Percentiles rank a stretch among this genome's conserved stretches.
phyloP scores from a whole-genome alignment of 2,113 vertebrate species.

The Malurus melanocephalus region DNA sequence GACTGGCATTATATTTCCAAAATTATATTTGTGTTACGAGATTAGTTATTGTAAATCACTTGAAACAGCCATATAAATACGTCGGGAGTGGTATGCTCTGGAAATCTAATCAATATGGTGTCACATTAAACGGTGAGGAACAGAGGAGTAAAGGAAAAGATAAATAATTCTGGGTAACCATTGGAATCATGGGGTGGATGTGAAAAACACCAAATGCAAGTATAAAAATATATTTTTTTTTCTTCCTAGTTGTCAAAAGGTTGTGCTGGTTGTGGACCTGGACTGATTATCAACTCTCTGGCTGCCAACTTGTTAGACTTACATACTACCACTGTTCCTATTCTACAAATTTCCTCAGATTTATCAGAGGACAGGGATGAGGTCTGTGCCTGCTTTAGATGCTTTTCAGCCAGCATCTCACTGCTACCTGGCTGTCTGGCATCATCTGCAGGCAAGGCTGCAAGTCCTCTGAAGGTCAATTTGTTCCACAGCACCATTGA shows the following conservation, averaged over 20 bases:
- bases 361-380: background rate
- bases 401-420: background rate
- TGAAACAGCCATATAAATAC: constrained; percentile 35
- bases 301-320: background rate
- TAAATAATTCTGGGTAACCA: constrained; percentile 10
- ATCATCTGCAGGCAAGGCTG: accelerated
- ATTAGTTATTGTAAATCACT: constrained; percentile 40
- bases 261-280: background rate
- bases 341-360: background rate
- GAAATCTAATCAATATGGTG: constrained; percentile 26
- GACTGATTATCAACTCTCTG: background rate
- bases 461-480: no score
- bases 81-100: background rate
- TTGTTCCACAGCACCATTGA: accelerated
- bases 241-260: background rate
- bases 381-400: background rate
- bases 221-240: background rate
- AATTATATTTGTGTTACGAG: constrained; percentile 6
- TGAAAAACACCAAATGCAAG: background rate
- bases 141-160: background rate
- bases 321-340: background rate
- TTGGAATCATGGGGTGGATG: background rate
- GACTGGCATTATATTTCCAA: constrained; percentile 23
- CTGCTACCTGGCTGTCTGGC: background rate
- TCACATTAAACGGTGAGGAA: constrained; percentile 23